These are phyloP conservation scores for Champsocephalus esox DNA, from an alignment of 2,797 vertebrate genomes.

Conservation along the genomic window DNA sequence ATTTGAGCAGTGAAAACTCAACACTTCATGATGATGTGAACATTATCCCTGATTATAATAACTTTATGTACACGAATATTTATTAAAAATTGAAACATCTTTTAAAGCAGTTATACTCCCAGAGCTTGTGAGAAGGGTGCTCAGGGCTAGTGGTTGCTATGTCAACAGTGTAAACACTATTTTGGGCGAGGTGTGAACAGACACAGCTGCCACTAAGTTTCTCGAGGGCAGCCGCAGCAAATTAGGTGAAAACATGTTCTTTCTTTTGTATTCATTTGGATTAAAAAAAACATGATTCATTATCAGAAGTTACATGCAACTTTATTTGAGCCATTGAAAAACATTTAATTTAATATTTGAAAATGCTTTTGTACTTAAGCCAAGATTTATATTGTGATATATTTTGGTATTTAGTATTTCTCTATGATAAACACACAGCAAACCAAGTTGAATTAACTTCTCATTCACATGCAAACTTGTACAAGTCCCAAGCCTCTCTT, in stretches of 20 bases:
- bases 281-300: constrained; percentile 9
- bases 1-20: constrained; percentile 32
- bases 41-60: constrained; percentile 34
- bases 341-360: constrained; percentile 15
- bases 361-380: constrained; percentile 9
- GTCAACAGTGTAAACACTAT: constrained; percentile 70
- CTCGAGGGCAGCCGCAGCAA: constrained; percentile 47
- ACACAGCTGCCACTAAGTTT: constrained; percentile 68
- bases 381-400: constrained; percentile 14
- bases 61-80: constrained; percentile 19
- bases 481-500: constrained; percentile 46
- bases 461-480: constrained; percentile 16
- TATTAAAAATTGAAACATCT: constrained; percentile 20
- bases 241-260: constrained; percentile 42
- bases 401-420: constrained; percentile 22
- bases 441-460: constrained; percentile 40
- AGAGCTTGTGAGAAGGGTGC: constrained; percentile 4
- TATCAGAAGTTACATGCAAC: not conserved
- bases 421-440: constrained; percentile 42
- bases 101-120: constrained; percentile 22
- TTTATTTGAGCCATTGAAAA: not conserved
- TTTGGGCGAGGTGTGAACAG: constrained; percentile 73
- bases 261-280: constrained; percentile 36
- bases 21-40: constrained; percentile 34
- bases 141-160: constrained; percentile 60